These are phyloP conservation scores for Chydorus sphaericus DNA, from an alignment of 2,888 invertebrate species.

Conservation along the genomic window DNA sequence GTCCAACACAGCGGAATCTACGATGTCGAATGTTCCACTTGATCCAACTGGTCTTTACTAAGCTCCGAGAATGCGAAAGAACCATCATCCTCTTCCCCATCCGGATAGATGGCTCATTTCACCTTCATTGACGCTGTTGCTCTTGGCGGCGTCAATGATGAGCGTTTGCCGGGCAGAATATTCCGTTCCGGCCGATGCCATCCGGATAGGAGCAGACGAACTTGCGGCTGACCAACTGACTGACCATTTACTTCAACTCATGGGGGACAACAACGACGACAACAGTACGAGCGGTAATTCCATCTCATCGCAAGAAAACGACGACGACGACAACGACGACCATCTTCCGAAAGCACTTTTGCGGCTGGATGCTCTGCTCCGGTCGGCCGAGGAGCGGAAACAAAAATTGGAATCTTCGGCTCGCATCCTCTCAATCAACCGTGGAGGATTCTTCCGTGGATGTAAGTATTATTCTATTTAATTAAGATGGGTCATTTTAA, in stretches of 20 bases:
- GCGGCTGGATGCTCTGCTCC: not conserved
- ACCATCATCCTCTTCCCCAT: not conserved
- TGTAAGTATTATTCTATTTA: conserved; percentile 10
- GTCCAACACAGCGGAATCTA: not conserved
- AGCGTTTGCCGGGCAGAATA: not conserved
- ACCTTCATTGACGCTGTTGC: not conserved
- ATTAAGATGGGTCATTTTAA: not conserved
- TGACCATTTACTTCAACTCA: not conserved
- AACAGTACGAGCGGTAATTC: not conserved
- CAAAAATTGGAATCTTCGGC: not conserved
- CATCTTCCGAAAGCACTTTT: not conserved
- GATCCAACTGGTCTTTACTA: conserved; percentile 11
- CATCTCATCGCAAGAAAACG: not conserved
- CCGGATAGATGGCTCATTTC: not conserved
- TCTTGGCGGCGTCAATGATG: not conserved
- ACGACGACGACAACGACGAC: not conserved
- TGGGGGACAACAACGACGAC: not conserved
- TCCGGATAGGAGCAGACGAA: conserved; percentile 1
- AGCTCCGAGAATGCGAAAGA: not conserved
- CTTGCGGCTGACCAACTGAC: not conserved
- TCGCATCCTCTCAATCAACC: conserved; percentile 11
- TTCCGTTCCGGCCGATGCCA: conserved; percentile 1
- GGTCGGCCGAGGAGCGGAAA: not conserved
- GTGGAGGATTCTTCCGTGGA: conserved; percentile 11
- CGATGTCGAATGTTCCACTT: conserved; percentile 4